Evolutionary conservation across 2,888 invertebrate genomes (phyloP), one percentile per base, ranked within the genome.

Genomic region (Erebia aethiops): DNA sequence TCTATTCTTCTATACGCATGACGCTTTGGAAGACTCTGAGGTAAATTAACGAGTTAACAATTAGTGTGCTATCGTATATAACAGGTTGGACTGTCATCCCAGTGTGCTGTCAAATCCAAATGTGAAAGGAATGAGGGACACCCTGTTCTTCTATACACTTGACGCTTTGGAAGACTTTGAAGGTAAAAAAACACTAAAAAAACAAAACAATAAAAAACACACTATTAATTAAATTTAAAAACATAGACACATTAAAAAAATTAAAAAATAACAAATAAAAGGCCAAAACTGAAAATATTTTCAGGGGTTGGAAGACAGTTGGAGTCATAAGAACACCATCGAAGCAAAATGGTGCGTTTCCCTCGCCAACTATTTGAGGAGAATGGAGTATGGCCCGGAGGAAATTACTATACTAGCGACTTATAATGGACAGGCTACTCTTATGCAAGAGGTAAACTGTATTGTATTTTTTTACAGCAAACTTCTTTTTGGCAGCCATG

Each of bases 391-490:
- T 76, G 71, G 82, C 0, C 79, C 94, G 0, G 84, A 89, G 0
- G 94, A 97, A 74, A 95, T 98, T 57, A 97, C 97, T 0, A 95
- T 98, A 75, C 87, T 98, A 9, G 94, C 96, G 0, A 95, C 96
- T 0, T 97, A 97, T 81, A 93, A 94, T 10, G 97, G 96, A 5
- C 97, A 97, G 85, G 94, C 95, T 77, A 91, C 94, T 67, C 87
- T 94, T 54, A 87, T 96, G 70, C 90, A 88, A 78, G 88, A 93
- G 80, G 94, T 95, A 79, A 18, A 43, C n/a, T 8, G 0, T 60
- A 18, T 3, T n/a, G 10, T 51, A 35, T 26, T 26, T 26, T 26
- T 26, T 21, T 21, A 21, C 1, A 2, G 2, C 21, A 21, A 1
- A 21, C 21, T 21, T 21, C n/a, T 21, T 21, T 21, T 21, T 21